Conservation (phyloP, 2,888 invertebrate genomes). For the Orthonevra nobilis region DNA sequence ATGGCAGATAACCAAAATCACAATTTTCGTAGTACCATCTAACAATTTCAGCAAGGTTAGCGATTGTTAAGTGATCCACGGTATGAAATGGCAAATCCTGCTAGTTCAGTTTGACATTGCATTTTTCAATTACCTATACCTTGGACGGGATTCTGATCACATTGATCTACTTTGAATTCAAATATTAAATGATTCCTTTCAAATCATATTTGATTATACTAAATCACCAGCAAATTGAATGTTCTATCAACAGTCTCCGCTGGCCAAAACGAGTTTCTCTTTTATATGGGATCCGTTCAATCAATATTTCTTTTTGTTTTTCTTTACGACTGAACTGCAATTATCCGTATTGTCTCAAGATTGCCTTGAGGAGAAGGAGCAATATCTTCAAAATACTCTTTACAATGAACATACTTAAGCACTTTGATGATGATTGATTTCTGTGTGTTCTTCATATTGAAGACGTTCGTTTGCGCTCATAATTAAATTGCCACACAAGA, state of each 20-base stretch:
- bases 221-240: constrained; percentile 40
- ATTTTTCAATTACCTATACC: too few relatives aligned
- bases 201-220: constrained; percentile 13
- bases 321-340: constrained; percentile 31
- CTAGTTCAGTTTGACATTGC: too few relatives aligned
- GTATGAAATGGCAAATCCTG: too few relatives aligned
- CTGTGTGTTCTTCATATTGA: constrained; percentile 19
- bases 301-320: too few relatives aligned
- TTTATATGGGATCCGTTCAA: constrained; percentile 47
- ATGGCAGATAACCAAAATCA: too few relatives aligned
- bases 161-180: background rate
- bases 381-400: constrained; percentile 5
- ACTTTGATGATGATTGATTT: constrained; percentile 64
- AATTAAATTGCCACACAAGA: background rate
- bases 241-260: constrained; percentile 3
- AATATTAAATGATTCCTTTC: constrained; percentile 12
- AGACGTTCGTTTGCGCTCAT: constrained; percentile 20
- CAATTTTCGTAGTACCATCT: too few relatives aligned
- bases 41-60: too few relatives aligned
- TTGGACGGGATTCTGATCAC: too few relatives aligned
- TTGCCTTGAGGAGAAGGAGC: background rate
- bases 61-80: too few relatives aligned
- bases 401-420: constrained; percentile 38
- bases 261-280: constrained; percentile 5
- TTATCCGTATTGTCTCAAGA: constrained; percentile 17